Conservation (phyloP, 2,113 vertebrate genomes). For the Kryptolebias marmoratus region DNA sequence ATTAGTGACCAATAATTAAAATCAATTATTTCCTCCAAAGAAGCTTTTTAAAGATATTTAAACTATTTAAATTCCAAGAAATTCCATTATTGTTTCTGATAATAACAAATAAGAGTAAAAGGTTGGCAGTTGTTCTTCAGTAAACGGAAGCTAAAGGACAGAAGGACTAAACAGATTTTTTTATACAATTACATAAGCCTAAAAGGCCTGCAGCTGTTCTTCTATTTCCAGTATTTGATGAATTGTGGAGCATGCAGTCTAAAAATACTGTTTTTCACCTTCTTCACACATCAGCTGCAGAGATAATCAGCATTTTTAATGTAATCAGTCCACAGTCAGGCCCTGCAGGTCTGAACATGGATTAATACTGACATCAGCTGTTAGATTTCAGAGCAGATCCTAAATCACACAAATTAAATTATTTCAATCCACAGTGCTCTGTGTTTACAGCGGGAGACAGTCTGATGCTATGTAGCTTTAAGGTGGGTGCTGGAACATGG, state of each 20-base stretch:
- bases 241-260: slow-evolving; percentile 2
- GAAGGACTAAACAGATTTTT: not conserved
- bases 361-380: slow-evolving; percentile 28
- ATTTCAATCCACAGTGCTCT: not conserved
- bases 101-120: too few relatives aligned
- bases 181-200: not conserved
- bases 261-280: slow-evolving; percentile 14
- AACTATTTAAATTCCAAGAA: too few relatives aligned
- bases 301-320: slow-evolving; percentile 52
- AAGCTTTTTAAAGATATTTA: too few relatives aligned
- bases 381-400: slow-evolving; percentile 3
- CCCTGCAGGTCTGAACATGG: not conserved
- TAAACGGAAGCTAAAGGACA: too few relatives aligned
- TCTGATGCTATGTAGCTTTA: not conserved
- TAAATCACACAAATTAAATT: not conserved
- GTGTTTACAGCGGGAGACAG: not conserved
- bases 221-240: not conserved
- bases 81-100: too few relatives aligned
- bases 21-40: too few relatives aligned
- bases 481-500: slow-evolving; percentile 30
- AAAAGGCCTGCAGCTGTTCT: slow-evolving; percentile 6
- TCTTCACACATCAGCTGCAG: slow-evolving; percentile 47
- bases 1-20: too few relatives aligned
- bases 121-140: too few relatives aligned
- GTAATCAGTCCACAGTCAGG: slow-evolving; percentile 31